A percentile compares a stretch with the other conserved stretches of the same genome.
Evolutionary conservation across 2,113 vertebrate genomes (phyloP).

Genomic region (Petaurus breviceps): DNA sequence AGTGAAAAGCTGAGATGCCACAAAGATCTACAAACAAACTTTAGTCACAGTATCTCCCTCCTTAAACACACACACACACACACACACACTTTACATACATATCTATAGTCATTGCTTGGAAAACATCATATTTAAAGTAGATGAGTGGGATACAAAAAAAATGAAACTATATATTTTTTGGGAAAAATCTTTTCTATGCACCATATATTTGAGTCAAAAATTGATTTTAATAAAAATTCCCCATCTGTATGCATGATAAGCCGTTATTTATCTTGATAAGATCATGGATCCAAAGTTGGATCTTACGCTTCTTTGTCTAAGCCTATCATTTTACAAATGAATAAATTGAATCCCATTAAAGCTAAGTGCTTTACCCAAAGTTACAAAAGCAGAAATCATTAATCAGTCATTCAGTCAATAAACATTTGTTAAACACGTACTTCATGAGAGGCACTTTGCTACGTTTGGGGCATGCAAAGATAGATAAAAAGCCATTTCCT

Average conservation of each 20-base stretch:
- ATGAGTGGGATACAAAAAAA: neutral
- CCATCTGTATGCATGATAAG: neutral
- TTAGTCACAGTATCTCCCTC: neutral
- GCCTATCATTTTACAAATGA: neutral
- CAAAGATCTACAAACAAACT: too few relatives aligned
- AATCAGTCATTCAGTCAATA: neutral
- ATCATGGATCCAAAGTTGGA: neutral
- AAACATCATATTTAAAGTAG: neutral
- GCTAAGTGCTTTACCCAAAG: neutral
- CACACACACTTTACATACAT: neutral
- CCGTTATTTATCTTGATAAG: neutral
- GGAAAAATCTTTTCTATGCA: neutral
- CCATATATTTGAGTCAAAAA: neutral
- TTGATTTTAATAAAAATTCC: neutral
- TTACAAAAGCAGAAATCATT: neutral
- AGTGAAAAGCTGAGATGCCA: neutral
- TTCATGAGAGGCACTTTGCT: neutral
- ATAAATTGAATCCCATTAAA: neutral
- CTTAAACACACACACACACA: neutral
- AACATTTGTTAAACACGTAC: neutral
- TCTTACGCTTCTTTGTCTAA: neutral
- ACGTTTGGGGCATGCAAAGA: neutral
- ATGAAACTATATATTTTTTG: neutral
- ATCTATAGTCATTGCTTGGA: neutral
- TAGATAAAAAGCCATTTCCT: neutral